A percentile compares a stretch with the other conserved stretches of the same genome.
Evolutionary conservation across 2,113 vertebrate genomes (phyloP).

Genomic region (Malurus elegans): DNA sequence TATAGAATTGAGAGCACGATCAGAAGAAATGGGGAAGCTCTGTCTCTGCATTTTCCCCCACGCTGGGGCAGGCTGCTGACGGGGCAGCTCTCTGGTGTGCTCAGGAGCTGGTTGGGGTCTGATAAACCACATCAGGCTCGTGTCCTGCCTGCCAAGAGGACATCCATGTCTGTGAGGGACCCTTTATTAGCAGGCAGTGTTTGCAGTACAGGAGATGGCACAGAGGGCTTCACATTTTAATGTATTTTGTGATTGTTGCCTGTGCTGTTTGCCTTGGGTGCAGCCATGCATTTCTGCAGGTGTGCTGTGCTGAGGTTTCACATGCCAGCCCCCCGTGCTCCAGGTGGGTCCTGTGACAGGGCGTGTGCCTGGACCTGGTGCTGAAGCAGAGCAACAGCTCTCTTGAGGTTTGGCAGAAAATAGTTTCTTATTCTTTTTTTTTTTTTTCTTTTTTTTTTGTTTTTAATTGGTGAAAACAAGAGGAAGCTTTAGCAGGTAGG

Average conservation of each 20-base stretch:
- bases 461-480: not conserved
- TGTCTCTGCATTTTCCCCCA: not conserved
- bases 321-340: rapidly evolving
- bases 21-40: not conserved
- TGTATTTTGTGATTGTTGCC: not conserved
- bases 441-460: not conserved
- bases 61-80: not conserved
- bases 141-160: not conserved
- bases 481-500: slow-evolving; percentile 40
- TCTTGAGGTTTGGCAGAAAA: slow-evolving; percentile 31
- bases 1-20: not conserved
- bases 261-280: rapidly evolving
- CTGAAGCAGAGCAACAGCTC: not conserved
- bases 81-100: not conserved
- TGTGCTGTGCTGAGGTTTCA: not conserved
- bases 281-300: not conserved
- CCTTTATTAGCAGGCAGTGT: not conserved
- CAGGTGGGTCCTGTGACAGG: not conserved
- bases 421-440: not conserved
- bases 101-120: not conserved
- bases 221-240: not conserved
- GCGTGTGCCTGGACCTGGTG: not conserved
- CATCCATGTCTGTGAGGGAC: not conserved
- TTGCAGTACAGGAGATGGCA: not conserved
- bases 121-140: not conserved